phyloP scores from a whole-genome alignment of 2,113 vertebrate genomes.

The Lasiurus cinereus region DNA sequence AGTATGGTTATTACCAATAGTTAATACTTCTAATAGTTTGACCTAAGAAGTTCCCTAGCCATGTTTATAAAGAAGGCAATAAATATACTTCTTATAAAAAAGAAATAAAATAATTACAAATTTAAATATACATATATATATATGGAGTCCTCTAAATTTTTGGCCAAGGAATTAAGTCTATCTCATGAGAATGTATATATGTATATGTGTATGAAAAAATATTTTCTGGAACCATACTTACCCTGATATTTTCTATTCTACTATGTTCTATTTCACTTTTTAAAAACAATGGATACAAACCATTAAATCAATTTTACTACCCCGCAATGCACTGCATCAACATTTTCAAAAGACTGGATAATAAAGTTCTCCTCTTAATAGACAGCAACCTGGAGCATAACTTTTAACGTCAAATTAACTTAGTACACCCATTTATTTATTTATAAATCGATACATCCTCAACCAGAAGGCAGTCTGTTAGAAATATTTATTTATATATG shows the following conservation, averaged over 20 bases:
- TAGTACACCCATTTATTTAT: background rate
- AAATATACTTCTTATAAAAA: background rate
- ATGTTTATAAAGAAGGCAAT: constrained; percentile 29
- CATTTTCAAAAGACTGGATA: constrained; percentile 37
- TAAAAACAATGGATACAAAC: background rate
- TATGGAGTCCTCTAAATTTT: background rate
- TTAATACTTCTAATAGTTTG: constrained; percentile 36
- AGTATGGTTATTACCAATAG: no score
- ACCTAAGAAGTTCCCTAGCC: background rate
- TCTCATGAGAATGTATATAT: background rate
- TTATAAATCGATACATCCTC: background rate
- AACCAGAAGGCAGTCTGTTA: background rate
- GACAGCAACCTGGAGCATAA: background rate
- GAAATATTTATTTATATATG: background rate
- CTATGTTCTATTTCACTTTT: constrained; percentile 19
- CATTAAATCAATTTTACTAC: constrained; percentile 38
- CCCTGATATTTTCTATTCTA: constrained; percentile 53
- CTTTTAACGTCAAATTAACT: constrained; percentile 58
- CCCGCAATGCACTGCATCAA: background rate
- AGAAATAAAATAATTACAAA: background rate
- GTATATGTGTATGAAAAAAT: background rate
- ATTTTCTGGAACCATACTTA: constrained; percentile 59
- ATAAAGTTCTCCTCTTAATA: constrained; percentile 31
- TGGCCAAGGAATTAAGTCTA: background rate
- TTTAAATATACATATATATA: background rate